Base-by-base conservation (phyloP, 92 coral and sea anemone genomes). In the Nematostella vectensis region DNA sequence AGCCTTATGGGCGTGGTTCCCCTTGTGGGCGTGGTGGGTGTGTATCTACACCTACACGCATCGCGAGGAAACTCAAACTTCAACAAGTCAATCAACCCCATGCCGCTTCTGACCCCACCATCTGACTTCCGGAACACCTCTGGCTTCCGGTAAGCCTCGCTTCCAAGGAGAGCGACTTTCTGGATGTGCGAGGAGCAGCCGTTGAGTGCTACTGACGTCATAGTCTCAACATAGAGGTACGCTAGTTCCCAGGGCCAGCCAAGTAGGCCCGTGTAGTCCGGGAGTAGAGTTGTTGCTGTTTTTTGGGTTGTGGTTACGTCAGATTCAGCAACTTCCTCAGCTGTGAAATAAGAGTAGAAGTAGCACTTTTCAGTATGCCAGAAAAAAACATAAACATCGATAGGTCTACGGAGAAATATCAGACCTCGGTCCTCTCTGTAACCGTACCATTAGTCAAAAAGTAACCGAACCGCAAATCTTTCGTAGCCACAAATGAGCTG, bases 211-310 rank as follows among this genome's bases (percentile, higher is more conserved):
- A 86, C 69, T 21, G 82, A 77, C 62, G 93, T 80, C 85, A 93
- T 82, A 13, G 96, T 77, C 58, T 93, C 96, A 26, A 83, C 76
- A 62, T 78, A 86, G 33, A 78, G 81, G 58, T 78, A 86, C 16
- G 86, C 88, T 47, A 93, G 68, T 68, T 86, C 93, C 99, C 99
- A 93, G 63, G 93, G 82, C 99, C 99, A 93, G 57, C 91, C 82
- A 26, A 59, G 64, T 43, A 81, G 43, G 3, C 88, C 95, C 16
- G 78, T 45, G 27, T 63, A 58, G 17, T 63, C 81, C 24, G 78
- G 56, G 38, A 80, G 40, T 22, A 70, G 39, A 0, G 95, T 68
- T 0, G 95, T 85, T 1, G 47, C 81, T 6, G 95, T 85, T 47
- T 61, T 54, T 1, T 45, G 44, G 48, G 64, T 42, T 25, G 73